A percentile compares a stretch with the other conserved stretches of the same genome.
phyloP scores from a whole-genome alignment of 2,113 vertebrate species.

The Phocoena sinus region DNA sequence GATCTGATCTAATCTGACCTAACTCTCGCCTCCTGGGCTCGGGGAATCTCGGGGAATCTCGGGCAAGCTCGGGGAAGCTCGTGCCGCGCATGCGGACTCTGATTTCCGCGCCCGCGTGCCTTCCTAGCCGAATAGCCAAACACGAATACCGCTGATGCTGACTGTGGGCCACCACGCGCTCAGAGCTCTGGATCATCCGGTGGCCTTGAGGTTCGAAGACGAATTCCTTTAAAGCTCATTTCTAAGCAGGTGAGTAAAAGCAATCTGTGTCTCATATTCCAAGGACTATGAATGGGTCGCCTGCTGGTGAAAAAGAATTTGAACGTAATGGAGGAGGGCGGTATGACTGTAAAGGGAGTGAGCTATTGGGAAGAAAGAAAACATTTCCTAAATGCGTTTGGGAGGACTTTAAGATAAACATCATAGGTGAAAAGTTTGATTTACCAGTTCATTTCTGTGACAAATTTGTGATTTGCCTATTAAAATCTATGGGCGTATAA shows the following conservation, averaged over 20 bases:
- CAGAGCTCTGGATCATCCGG: conserved; percentile 87
- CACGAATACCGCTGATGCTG: neutral
- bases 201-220: conserved; percentile 87
- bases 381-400: conserved; percentile 83
- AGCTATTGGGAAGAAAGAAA: conserved; percentile 85
- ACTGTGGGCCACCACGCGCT: conserved; percentile 91
- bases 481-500: conserved; percentile 92
- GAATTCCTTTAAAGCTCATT: conserved; percentile 91
- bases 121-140: neutral
- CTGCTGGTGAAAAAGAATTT: conserved; percentile 86
- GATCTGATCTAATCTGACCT: neutral
- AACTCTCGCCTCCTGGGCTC: neutral
- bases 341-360: conserved; percentile 85
- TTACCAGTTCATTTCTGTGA: conserved; percentile 92
- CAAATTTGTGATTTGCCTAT: conserved; percentile 92
- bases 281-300: conserved; percentile 80
- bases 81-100: neutral
- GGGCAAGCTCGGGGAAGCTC: neutral
- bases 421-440: conserved; percentile 89
- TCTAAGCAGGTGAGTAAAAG: conserved; percentile 86
- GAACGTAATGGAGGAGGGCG: conserved; percentile 87
- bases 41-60: no score
- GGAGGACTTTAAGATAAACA: conserved; percentile 91
- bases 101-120: neutral
- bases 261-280: conserved; percentile 80